Percentiles rank a stretch among this genome's conserved stretches.
Evolutionary conservation across 2,888 invertebrate species (phyloP).

Genomic region (Parnassius apollo): DNA sequence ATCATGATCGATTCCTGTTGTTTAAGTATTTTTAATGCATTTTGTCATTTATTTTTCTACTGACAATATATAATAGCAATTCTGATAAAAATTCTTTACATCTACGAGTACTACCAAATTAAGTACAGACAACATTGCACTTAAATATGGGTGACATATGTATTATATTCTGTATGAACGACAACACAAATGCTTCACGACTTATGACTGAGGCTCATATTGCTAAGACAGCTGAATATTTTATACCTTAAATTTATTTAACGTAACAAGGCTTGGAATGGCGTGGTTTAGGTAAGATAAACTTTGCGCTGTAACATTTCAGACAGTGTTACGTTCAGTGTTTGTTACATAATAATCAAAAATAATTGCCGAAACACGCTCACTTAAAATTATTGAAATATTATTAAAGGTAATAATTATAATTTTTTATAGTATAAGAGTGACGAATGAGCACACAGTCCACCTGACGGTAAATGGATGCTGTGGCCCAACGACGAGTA

Average conservation of each 20-base stretch:
- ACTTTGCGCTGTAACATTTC: slow-evolving; percentile 2
- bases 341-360: not conserved
- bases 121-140: not conserved
- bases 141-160: slow-evolving; percentile 19
- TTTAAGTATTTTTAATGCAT: too few species aligned
- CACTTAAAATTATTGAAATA: too few species aligned
- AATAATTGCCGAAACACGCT: too few species aligned
- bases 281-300: slow-evolving; percentile 1
- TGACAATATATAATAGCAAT: too few species aligned
- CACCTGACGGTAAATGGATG: too few species aligned
- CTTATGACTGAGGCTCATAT: not conserved
- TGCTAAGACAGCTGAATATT: slow-evolving; percentile 18
- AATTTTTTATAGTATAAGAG: too few species aligned
- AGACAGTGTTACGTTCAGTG: not conserved
- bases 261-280: slow-evolving; percentile 1
- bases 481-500: too few species aligned
- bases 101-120: slow-evolving; percentile 4
- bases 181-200: slow-evolving; percentile 8
- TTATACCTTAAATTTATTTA: slow-evolving; percentile 21
- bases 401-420: too few species aligned
- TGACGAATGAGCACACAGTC: too few species aligned
- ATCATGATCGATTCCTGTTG: too few species aligned
- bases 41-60: too few species aligned
- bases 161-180: slow-evolving; percentile 10
- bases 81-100: not conserved